phyloP scores from a whole-genome alignment of 1,140 invertebrate species.

The Kradibia gibbosae region DNA sequence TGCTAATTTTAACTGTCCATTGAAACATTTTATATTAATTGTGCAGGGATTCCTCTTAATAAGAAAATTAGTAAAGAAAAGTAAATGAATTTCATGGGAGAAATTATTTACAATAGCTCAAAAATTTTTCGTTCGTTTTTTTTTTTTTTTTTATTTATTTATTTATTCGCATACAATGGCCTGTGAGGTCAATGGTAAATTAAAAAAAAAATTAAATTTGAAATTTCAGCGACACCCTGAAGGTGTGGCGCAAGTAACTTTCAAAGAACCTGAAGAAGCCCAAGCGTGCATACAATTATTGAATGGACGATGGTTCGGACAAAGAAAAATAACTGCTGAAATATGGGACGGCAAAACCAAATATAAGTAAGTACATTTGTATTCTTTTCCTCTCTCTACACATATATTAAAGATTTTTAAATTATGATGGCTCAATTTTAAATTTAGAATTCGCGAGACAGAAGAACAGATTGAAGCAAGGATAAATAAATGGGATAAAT shows the following conservation, averaged over 20 bases:
- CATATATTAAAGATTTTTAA: background rate
- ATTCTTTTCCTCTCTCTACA: background rate
- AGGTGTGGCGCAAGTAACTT: slow-evolving; percentile 93
- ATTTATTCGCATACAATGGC: too few relatives aligned
- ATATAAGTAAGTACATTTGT: slow-evolving; percentile 78
- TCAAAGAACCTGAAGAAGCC: slow-evolving; percentile 91
- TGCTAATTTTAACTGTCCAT: background rate
- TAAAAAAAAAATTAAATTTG: slow-evolving; percentile 42
- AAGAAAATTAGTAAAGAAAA: too few relatives aligned
- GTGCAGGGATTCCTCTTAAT: too few relatives aligned
- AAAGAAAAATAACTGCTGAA: slow-evolving; percentile 86
- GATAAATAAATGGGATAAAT: slow-evolving; percentile 91
- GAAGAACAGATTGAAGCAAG: slow-evolving; percentile 88
- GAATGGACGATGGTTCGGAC: slow-evolving; percentile 93
- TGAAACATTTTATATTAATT: background rate
- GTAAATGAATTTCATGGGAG: too few relatives aligned
- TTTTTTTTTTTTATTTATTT: too few relatives aligned
- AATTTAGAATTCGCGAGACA: slow-evolving; percentile 86
- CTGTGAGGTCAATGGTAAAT: too few relatives aligned
- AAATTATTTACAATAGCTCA: too few relatives aligned
- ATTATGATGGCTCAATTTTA: background rate
- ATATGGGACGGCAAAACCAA: slow-evolving; percentile 97
- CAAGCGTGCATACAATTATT: slow-evolving; percentile 91
- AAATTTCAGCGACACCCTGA: slow-evolving; percentile 88
- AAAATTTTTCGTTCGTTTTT: background rate